phyloP scores from a whole-genome alignment of 2,797 vertebrate genomes.

The Thamnophis elegans region DNA sequence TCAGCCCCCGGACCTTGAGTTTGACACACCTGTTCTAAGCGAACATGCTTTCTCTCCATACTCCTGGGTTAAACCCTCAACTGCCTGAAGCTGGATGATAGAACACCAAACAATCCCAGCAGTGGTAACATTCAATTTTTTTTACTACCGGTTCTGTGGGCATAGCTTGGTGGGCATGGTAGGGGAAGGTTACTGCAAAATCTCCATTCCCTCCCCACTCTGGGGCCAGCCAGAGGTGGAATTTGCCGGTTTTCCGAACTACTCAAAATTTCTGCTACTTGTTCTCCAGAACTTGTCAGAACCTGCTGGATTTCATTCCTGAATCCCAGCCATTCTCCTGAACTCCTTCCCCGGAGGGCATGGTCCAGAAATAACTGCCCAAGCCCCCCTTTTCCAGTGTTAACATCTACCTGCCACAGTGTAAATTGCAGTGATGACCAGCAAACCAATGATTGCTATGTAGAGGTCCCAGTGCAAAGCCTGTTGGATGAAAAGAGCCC shows the following conservation, averaged over 20 bases:
- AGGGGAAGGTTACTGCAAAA: too few relatives aligned
- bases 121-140: too few relatives aligned
- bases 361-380: not conserved
- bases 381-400: not conserved
- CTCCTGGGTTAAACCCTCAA: not conserved
- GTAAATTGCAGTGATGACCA: slow-evolving; percentile 89
- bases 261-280: too few relatives aligned
- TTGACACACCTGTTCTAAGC: too few relatives aligned
- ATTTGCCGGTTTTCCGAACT: too few relatives aligned
- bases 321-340: not conserved
- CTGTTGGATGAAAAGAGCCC: slow-evolving; percentile 94
- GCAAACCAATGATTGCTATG: slow-evolving; percentile 81
- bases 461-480: slow-evolving; percentile 92
- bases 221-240: too few relatives aligned
- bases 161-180: too few relatives aligned
- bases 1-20: too few relatives aligned
- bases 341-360: rapidly evolving
- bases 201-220: too few relatives aligned
- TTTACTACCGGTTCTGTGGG: too few relatives aligned
- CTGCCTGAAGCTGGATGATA: not conserved
- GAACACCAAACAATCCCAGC: not conserved
- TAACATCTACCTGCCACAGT: slow-evolving; percentile 83
- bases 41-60: not conserved
- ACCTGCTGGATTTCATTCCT: too few relatives aligned
- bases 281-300: too few relatives aligned